phyloP scores from a whole-genome alignment of 2,797 vertebrate genomes.

The Cottoperca gobio region DNA sequence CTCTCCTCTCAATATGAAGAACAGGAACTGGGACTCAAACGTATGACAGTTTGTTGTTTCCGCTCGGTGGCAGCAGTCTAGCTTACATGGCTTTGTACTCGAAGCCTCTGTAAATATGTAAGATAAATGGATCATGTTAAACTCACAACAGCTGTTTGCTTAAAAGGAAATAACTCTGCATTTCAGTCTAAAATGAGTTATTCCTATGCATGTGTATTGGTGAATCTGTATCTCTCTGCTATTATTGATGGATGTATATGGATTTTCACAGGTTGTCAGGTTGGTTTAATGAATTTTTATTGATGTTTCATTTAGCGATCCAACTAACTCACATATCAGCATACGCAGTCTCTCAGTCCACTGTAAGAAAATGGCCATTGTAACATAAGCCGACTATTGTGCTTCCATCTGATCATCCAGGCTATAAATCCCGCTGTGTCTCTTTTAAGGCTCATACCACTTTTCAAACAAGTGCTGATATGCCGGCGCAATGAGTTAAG shows the following conservation, averaged over 20 bases:
- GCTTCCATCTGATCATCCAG: slow-evolving; percentile 13
- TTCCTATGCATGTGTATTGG: background rate
- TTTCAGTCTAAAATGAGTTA: slow-evolving; percentile 9
- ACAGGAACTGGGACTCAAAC: slow-evolving; percentile 15
- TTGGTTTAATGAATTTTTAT: slow-evolving; percentile 23
- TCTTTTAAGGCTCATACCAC: background rate
- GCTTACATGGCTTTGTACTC: slow-evolving; percentile 36
- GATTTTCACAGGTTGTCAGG: slow-evolving; percentile 15
- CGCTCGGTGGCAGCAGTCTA: background rate
- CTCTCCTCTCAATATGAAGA: slow-evolving; percentile 34
- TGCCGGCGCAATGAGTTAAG: slow-evolving; percentile 22
- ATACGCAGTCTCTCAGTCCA: background rate
- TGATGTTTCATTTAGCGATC: slow-evolving; percentile 23
- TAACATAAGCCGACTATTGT: slow-evolving; percentile 8
- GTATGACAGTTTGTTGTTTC: slow-evolving; percentile 9
- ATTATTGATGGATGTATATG: slow-evolving; percentile 31
- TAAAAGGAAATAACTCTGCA: slow-evolving; percentile 24
- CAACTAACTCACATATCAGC: background rate
- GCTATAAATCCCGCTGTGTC: background rate
- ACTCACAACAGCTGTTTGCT: slow-evolving; percentile 42
- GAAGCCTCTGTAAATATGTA: slow-evolving; percentile 52
- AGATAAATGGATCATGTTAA: slow-evolving; percentile 57
- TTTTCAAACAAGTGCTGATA: background rate
- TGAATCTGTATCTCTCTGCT: slow-evolving; percentile 26
- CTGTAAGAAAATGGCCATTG: slow-evolving; percentile 6